Percentiles rank a stretch among this genome's conserved stretches.
phyloP scores from a whole-genome alignment of 2,797 vertebrate species.

The Atherinosoma microstoma region DNA sequence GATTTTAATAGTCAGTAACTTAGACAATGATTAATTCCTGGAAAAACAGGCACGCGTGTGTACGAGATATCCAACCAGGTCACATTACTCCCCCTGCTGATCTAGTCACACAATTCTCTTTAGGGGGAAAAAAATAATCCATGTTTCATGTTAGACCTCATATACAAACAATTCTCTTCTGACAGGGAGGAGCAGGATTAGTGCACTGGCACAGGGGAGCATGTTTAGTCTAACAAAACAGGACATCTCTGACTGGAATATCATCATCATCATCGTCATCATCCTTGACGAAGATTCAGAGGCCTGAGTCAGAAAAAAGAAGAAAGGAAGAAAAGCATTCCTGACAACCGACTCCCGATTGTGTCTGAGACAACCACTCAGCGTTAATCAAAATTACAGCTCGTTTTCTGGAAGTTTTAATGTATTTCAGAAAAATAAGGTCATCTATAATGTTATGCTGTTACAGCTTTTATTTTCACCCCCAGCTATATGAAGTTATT shows the following conservation, averaged over 20 bases:
- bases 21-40: conserved; percentile 44
- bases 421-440: conserved; percentile 13
- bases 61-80: conserved; percentile 53
- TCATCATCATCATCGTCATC: conserved; percentile 62
- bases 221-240: conserved; percentile 69
- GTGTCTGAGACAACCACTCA: conserved; percentile 4
- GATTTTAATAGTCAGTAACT: conserved; percentile 36
- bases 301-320: conserved; percentile 40
- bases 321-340: conserved; percentile 42
- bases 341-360: conserved; percentile 8
- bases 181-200: conserved; percentile 71
- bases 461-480: no score
- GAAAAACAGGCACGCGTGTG: conserved; percentile 45
- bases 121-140: conserved; percentile 48
- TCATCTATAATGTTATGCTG: no score
- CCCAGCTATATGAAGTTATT: no score
- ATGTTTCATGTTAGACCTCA: conserved; percentile 55
- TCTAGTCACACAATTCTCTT: conserved; percentile 69
- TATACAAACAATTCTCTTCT: conserved; percentile 57
- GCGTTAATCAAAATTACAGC: conserved; percentile 26
- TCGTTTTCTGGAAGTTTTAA: conserved; percentile 19
- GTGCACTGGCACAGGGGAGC: conserved; percentile 46
- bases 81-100: conserved; percentile 76
- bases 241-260: conserved; percentile 71
- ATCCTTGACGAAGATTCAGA: conserved; percentile 47